Evolutionary conservation across 2,113 vertebrate genomes (phyloP), one percentile per base, ranked within the genome.

Genomic region (Heptranchias perlo): DNA sequence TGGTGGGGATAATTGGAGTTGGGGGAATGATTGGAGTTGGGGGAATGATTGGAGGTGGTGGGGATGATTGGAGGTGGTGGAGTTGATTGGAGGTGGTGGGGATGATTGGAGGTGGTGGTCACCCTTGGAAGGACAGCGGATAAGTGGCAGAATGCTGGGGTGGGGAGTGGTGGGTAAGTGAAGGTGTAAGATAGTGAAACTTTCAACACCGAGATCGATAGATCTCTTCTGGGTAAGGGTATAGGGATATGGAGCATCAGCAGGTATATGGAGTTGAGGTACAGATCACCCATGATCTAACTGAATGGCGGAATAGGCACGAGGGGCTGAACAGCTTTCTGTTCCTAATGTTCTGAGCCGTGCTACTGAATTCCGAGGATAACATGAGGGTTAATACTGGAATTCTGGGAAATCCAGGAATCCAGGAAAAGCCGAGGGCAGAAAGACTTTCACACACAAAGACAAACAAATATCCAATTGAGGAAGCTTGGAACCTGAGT

Each of bases 401-500:
- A 52, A 91, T 58, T 91, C 86, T 35, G 49, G 86, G 49, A 89
- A 89, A 54, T 52, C 23, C 84, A 23, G 65, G 65, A 23, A 67
- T 25, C 25, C 5, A 78, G 76, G 76, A 82, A 87, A 52, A 28
- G 84, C 23, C 54, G 6, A 31, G 6, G 25, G 23, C 11, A 13
- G 49, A 47, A 89, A 28, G 49, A 28, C 2, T 49, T 86, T 23
- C 39, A 52, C 18, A 47, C 47, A 89, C 86, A 89, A 89, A 89
- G 25, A 31, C 49, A 89, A 82, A 89, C 21, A 54, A 89, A 89
- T 54, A 89, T 89, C 13, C 2, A 52, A 52, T 31, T 31, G 86
- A 52, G 49, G 25, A 23, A 44, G 18, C 5, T 82, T 82, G 39
- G 39, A 54, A 98, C 97, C 96, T 96, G 97, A 97, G 64, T 95